Percentiles rank a stretch among this genome's conserved stretches.
Conservation (phyloP, 2,797 vertebrate species). For the Notolepis coatsorum region DNA sequence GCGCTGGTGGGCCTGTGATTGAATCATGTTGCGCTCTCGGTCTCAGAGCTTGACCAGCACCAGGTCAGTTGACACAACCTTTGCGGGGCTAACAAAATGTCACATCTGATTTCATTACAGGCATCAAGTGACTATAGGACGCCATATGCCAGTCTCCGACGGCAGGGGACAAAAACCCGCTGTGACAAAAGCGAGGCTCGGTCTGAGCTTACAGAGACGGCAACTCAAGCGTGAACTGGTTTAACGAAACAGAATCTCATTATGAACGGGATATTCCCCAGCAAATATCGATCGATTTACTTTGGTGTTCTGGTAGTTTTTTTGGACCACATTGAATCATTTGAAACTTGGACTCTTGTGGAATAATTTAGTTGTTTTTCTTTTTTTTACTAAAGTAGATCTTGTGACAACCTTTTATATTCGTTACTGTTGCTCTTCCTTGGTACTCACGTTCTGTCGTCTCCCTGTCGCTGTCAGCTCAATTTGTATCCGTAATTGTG, state of each 20-base stretch:
- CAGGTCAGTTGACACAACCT: slow-evolving; percentile 54
- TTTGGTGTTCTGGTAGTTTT: too few species aligned
- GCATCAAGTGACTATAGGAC: slow-evolving; percentile 53
- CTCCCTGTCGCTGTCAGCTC: background rate
- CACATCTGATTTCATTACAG: slow-evolving; percentile 63
- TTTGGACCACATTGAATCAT: too few species aligned
- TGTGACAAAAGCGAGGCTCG: slow-evolving; percentile 33
- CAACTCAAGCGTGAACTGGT: too few species aligned
- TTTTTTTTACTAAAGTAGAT: too few species aligned
- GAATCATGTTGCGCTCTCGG: background rate
- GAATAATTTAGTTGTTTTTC: too few species aligned
- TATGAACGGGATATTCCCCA: too few species aligned
- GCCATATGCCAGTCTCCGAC: slow-evolving; percentile 26
- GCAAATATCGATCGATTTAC: too few species aligned
- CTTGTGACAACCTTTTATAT: too few species aligned
- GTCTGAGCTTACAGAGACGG: too few species aligned
- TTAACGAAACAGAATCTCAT: too few species aligned
- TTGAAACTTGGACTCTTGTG: too few species aligned
- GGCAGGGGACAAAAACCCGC: slow-evolving; percentile 36
- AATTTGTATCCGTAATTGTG: slow-evolving; percentile 13
- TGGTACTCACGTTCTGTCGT: background rate
- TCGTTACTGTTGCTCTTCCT: too few species aligned
- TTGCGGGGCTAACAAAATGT: slow-evolving; percentile 70
- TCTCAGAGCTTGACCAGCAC: slow-evolving; percentile 49
- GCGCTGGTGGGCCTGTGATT: background rate